Conservation (phyloP, 1,140 invertebrate genomes). For the Hydropsyche tenuis region DNA sequence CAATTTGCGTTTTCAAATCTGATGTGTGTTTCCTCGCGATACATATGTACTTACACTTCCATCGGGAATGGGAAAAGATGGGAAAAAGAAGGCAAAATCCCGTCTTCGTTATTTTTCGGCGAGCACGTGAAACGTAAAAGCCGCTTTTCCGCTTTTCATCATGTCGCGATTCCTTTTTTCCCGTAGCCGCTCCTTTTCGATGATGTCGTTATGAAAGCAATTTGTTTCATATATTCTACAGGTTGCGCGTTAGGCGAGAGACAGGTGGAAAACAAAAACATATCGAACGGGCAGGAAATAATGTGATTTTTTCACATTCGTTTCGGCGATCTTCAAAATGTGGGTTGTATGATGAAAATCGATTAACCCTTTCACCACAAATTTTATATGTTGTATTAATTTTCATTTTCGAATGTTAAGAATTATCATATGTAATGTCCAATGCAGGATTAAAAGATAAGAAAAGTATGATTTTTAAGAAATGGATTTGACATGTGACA, state of each 20-base stretch:
- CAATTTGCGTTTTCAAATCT: conserved; percentile 11
- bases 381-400: too few relatives aligned
- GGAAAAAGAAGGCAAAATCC: neutral
- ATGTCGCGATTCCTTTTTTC: neutral
- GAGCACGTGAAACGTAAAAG: neutral
- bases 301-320: conserved; percentile 10
- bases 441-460: too few relatives aligned
- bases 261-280: conserved; percentile 12
- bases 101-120: too few relatives aligned
- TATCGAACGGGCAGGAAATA: neutral
- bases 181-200: neutral
- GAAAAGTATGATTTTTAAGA: too few relatives aligned
- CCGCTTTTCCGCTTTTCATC: conserved; percentile 27
- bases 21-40: neutral
- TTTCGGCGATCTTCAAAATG: too few relatives aligned
- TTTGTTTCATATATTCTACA: conserved; percentile 22
- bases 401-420: too few relatives aligned
- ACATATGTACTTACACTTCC: neutral
- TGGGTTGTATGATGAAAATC: too few relatives aligned
- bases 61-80: neutral
- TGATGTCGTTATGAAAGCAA: conserved; percentile 22
- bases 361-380: too few relatives aligned
- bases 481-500: too few relatives aligned
- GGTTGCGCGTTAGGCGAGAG: neutral
- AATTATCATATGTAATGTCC: too few relatives aligned